A percentile compares a stretch with the other conserved stretches of the same genome.
phyloP scores from a whole-genome alignment of 2,113 vertebrate genomes.

The Anarhynchus alexandrinus region DNA sequence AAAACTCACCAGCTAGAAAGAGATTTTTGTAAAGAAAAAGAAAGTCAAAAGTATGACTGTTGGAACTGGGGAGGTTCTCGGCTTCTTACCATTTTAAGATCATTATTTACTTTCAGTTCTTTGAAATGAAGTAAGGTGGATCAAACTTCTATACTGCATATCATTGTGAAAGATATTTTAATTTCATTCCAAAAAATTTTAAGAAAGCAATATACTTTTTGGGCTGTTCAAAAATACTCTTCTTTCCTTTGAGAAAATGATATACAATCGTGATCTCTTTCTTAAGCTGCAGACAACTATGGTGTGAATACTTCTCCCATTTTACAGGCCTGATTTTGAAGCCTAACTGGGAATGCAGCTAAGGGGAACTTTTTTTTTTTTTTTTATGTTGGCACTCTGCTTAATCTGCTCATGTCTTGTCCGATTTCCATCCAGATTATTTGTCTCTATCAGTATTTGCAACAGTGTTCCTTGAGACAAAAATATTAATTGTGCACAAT shows the following conservation, averaged over 20 bases:
- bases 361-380: neutral
- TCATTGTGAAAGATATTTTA: neutral
- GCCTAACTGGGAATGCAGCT: neutral
- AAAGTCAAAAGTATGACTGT: neutral
- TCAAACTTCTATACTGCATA: neutral
- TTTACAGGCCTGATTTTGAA: neutral
- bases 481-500: neutral
- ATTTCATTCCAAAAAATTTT: neutral
- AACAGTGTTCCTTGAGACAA: neutral
- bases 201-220: neutral
- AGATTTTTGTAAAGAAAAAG: neutral
- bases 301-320: neutral
- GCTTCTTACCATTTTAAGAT: neutral
- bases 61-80: rapidly evolving
- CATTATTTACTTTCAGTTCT: neutral
- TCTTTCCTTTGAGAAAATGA: neutral
- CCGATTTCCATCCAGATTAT: neutral
- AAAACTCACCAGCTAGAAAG: neutral
- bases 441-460: neutral
- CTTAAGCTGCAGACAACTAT: neutral
- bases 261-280: neutral
- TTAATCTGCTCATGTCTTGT: neutral
- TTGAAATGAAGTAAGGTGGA: neutral
- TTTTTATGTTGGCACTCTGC: neutral
- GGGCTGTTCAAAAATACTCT: neutral